phyloP scores from a whole-genome alignment of 2,888 invertebrate genomes.

The Campoletis raptor region DNA sequence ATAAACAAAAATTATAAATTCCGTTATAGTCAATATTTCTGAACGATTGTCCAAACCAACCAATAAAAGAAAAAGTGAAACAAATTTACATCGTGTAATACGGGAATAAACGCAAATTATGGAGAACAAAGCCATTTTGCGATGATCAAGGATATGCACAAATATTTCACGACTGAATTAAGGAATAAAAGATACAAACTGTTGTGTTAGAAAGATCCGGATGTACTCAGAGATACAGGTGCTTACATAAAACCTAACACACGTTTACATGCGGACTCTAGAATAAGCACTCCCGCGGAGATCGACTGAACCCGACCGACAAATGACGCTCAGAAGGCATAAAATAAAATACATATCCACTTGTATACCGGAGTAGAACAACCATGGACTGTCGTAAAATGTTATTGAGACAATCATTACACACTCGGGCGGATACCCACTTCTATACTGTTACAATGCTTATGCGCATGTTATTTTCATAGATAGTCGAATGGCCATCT shows the following conservation, averaged over 20 bases:
- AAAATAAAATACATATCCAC: constrained; percentile 3
- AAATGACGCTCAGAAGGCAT: not conserved
- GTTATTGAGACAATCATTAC: not conserved
- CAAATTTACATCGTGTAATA: not conserved
- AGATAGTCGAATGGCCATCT: constrained; percentile 10
- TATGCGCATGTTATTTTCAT: not conserved
- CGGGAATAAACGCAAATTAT: not conserved
- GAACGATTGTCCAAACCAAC: not conserved
- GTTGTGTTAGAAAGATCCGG: not conserved
- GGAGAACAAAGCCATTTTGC: not conserved
- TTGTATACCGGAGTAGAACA: not conserved
- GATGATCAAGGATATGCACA: not conserved
- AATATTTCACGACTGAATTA: not conserved
- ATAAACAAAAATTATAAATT: not conserved
- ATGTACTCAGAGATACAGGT: not conserved
- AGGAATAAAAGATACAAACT: not conserved
- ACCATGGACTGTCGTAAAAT: constrained; percentile 9
- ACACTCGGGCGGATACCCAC: not conserved
- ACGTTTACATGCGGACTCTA: not conserved
- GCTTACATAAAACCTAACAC: not conserved
- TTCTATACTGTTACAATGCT: not conserved
- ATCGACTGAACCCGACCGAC: not conserved
- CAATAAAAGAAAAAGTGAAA: not conserved
- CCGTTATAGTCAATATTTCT: not conserved
- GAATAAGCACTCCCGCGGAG: not conserved